Evolutionary conservation across 2,797 vertebrate species (phyloP), one percentile per base, ranked within the genome.

Genomic region (Notolepis coatsorum): DNA sequence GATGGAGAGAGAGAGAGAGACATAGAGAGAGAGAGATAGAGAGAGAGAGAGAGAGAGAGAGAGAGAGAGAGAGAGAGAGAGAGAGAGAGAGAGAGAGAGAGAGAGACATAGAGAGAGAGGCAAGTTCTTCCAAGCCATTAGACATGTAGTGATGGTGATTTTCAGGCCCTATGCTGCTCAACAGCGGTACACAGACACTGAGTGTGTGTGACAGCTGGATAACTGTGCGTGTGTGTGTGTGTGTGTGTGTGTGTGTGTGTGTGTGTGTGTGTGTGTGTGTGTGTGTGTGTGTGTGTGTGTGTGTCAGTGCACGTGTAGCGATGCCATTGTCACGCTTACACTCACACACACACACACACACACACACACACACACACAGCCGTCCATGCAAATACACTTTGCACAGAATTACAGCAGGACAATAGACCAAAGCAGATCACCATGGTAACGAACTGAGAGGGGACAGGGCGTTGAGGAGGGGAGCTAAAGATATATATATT

Each of bases 371-470:
- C 68, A 50, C 46, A 51, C 24, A 79, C 65, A 82, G 74, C 71
- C 80, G 77, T 80, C 80, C 82, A 87, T 82, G 81, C 82, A 88
- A 86, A 86, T 84, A 58, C 58, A 57, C 75, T 80, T 81, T 63
- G 65, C 75, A 74, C 63, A 73, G 82, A 84, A 86, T 88, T 88
- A 85, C 71, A 85, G 75, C 50, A 24, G 85, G 84, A 91, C 87
- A 91, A 89, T 87, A 73, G 84, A 48, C 55, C 20, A 87, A 88
- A 87, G 70, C 85, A 80, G 87, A 89, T 92, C 88, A 89, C 89
- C 90, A 89, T 84, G 78, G 89, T 84, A 92, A 91, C 88, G 80
- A 80, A 81, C 85, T 55, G 75, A 83, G 77, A 71, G 77, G 61
- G 61, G 75, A 80, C 78, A 57, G 69, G 64, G n/a, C n/a, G n/a